A percentile compares a stretch with the other conserved stretches of the same genome.
Evolutionary conservation across 1,140 invertebrate genomes (phyloP).

Genomic region (Trissolcus basalis): DNA sequence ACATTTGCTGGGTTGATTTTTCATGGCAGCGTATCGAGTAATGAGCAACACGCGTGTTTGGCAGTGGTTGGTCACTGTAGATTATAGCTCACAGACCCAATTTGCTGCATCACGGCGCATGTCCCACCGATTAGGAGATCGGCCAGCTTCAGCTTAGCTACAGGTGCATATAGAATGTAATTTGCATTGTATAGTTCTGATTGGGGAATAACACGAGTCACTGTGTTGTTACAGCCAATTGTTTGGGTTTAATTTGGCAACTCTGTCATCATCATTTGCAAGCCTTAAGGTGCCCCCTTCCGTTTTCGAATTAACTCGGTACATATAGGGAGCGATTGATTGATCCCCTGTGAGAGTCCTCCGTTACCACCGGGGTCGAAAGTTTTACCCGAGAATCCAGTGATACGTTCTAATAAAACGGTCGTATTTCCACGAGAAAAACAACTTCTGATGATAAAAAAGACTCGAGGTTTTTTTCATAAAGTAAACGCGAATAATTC

Average conservation of each 20-base stretch:
- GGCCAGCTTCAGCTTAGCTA: constrained; percentile 56
- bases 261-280: constrained; percentile 25
- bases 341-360: too few species aligned
- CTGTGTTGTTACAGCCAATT: constrained; percentile 37
- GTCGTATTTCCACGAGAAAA: too few species aligned
- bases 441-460: too few species aligned
- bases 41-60: constrained; percentile 31
- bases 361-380: too few species aligned
- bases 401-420: too few species aligned
- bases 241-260: constrained; percentile 46
- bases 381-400: too few species aligned
- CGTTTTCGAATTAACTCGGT: constrained; percentile 22
- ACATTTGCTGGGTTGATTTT: constrained; percentile 28
- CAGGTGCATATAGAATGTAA: constrained; percentile 61
- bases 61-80: constrained; percentile 14
- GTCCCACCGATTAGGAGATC: constrained; percentile 66
- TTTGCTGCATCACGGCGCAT: constrained; percentile 68
- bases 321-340: not conserved
- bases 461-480: not conserved
- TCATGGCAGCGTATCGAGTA: constrained; percentile 5
- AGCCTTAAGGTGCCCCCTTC: constrained; percentile 11
- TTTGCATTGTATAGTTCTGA: constrained; percentile 47
- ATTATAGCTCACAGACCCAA: constrained; percentile 64
- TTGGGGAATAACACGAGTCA: constrained; percentile 51
- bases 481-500: constrained; percentile 50